Percentiles rank a stretch among this genome's conserved stretches.
Conservation (phyloP, 2,797 vertebrate genomes). For the Megaceryle alcyon region DNA sequence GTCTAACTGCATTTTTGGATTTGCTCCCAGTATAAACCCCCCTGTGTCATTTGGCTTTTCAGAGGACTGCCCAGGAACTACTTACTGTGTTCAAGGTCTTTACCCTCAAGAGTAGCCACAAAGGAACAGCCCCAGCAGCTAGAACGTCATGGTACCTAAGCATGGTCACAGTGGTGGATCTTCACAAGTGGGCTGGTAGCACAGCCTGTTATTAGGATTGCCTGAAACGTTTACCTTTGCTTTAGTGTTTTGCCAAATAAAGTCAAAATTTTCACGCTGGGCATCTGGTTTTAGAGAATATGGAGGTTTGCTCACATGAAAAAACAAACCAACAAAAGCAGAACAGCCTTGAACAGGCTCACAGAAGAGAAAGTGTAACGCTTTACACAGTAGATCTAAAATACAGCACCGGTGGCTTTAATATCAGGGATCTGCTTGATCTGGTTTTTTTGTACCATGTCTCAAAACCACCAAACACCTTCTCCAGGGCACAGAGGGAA, state of each 20-base stretch:
- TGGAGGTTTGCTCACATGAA: neutral
- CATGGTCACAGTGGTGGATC: neutral
- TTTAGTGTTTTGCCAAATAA: neutral
- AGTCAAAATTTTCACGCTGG: neutral
- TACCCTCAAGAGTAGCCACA: neutral
- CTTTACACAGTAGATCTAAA: neutral
- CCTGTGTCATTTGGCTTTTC: neutral
- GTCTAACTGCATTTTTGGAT: neutral
- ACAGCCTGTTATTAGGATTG: neutral
- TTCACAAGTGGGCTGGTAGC: neutral
- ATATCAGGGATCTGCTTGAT: neutral
- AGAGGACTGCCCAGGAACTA: neutral
- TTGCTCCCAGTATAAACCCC: neutral
- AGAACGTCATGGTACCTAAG: accelerated
- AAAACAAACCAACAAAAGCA: neutral
- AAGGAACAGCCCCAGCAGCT: neutral
- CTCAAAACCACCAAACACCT: neutral
- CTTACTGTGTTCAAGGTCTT: neutral
- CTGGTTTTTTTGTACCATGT: neutral
- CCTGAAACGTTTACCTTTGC: neutral
- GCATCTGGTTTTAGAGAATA: neutral
- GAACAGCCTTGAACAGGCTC: neutral
- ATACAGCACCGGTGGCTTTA: neutral
- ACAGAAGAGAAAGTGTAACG: neutral
- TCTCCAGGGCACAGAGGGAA: neutral